A percentile compares a stretch with the other conserved stretches of the same genome.
phyloP scores from a whole-genome alignment of 2,888 invertebrate genomes.

The Halocaridina rubra region DNA sequence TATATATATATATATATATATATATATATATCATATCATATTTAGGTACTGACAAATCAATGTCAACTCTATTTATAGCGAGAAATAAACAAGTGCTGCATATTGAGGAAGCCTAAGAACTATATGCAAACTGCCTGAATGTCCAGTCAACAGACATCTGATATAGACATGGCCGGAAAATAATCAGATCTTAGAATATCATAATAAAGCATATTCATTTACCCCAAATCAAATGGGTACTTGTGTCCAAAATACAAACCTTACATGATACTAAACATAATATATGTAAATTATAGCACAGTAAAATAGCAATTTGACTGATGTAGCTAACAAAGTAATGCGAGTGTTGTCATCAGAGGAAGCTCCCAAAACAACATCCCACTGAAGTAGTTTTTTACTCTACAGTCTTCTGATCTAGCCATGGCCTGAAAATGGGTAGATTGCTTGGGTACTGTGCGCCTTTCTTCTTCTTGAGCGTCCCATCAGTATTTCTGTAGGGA shows the following conservation, averaged over 20 bases:
- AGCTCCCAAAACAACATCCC: no score
- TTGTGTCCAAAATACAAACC: background rate
- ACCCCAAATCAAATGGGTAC: background rate
- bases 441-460: slow-evolving; percentile 94
- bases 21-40: background rate
- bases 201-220: background rate
- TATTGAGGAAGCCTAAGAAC: background rate
- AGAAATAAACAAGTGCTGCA: background rate
- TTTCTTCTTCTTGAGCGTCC: slow-evolving; percentile 73
- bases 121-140: background rate
- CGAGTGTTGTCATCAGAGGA: no score
- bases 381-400: no score
- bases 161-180: background rate
- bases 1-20: slow-evolving; percentile 3
- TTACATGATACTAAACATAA: background rate
- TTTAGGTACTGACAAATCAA: background rate
- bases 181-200: background rate
- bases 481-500: slow-evolving; percentile 78
- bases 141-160: background rate
- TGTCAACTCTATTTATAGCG: background rate
- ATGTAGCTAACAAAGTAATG: background rate
- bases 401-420: slow-evolving; percentile 64
- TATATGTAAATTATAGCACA: background rate
- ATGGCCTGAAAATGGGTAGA: slow-evolving; percentile 87
- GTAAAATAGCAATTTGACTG: background rate